Evolutionary conservation across 2,797 vertebrate genomes (phyloP).

Genomic region (Neomorphus geoffroyi): DNA sequence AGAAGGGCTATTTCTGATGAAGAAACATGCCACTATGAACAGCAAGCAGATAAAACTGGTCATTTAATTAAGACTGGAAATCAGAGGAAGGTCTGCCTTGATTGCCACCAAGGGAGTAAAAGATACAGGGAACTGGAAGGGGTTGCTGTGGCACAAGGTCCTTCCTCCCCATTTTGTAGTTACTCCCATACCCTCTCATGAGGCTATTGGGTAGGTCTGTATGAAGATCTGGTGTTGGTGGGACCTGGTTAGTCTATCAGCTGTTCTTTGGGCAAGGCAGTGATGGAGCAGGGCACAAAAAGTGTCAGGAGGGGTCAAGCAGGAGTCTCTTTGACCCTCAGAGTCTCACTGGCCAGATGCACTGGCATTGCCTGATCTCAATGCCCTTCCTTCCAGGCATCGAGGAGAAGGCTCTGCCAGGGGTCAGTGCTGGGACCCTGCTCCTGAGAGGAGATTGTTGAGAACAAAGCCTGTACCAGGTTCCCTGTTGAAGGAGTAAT

Average conservation of each 20-base stretch:
- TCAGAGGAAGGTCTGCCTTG: background rate
- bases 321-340: accelerated
- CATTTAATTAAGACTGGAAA: background rate
- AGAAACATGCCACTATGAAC: accelerated
- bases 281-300: background rate
- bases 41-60: background rate
- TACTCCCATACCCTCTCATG: accelerated
- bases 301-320: background rate
- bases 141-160: background rate
- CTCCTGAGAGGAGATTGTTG: background rate
- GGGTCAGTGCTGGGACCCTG: accelerated
- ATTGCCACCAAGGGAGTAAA: background rate
- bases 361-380: background rate
- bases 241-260: background rate
- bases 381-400: constrained; percentile 10
- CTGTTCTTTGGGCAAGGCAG: background rate
- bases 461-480: background rate
- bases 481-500: background rate
- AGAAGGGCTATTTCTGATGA: background rate
- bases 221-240: background rate
- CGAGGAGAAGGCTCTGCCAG: background rate
- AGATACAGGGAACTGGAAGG: background rate
- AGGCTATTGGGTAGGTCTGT: accelerated
- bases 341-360: background rate
- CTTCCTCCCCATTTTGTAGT: background rate